A percentile compares a stretch with the other conserved stretches of the same genome.
phyloP scores from a whole-genome alignment of 2,113 vertebrate genomes.

The Poecile atricapillus region DNA sequence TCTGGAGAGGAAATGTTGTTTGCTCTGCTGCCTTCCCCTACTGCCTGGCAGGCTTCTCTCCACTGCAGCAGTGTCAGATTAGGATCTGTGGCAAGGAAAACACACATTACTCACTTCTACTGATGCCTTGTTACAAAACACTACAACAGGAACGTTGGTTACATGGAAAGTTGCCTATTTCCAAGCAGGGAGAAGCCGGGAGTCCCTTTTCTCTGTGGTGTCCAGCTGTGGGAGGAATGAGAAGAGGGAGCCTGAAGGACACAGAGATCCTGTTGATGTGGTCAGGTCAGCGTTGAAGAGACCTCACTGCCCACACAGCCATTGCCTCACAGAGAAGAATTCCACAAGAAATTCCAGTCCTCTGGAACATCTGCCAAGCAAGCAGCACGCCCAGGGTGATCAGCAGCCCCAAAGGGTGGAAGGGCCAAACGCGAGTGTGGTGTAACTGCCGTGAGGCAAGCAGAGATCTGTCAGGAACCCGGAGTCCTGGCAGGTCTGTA shows the following conservation, averaged over 20 bases:
- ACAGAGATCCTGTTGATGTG: neutral
- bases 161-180: neutral
- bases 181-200: neutral
- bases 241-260: neutral
- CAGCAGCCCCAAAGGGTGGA: neutral
- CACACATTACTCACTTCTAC: neutral
- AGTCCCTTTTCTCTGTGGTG: neutral
- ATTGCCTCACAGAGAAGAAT: neutral
- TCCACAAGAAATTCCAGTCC: constrained; percentile 23
- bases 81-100: neutral
- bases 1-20: neutral
- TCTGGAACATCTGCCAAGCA: neutral
- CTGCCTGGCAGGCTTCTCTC: neutral
- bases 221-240: neutral
- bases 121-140: neutral
- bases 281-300: neutral
- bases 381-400: neutral
- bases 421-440: neutral
- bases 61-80: neutral
- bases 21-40: neutral
- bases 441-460: neutral
- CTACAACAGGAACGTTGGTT: neutral
- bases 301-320: neutral
- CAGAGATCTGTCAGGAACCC: neutral
- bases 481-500: neutral